Conservation (phyloP, 2,113 vertebrate genomes). For the Rhombomys opimus region DNA sequence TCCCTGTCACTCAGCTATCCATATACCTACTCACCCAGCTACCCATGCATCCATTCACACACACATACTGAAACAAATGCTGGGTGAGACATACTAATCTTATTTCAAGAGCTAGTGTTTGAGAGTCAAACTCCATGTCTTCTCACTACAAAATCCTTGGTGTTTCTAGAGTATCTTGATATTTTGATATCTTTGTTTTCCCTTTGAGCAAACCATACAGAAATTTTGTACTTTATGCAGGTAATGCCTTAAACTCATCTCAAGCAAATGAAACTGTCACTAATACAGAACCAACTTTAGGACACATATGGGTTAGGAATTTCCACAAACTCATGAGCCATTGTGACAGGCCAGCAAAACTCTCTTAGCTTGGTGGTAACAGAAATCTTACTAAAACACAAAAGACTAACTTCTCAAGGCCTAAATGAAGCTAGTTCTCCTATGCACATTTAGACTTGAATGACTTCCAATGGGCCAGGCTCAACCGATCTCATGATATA, state of each 20-base stretch:
- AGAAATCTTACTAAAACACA: background rate
- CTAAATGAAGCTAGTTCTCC: background rate
- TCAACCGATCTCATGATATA: background rate
- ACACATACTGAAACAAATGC: background rate
- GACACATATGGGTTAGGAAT: background rate
- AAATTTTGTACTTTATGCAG: background rate
- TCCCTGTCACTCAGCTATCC: background rate
- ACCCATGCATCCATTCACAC: background rate
- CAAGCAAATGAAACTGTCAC: background rate
- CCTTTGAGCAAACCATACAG: background rate
- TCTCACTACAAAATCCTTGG: background rate
- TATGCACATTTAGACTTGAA: background rate
- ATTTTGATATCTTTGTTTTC: background rate
- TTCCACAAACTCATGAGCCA: background rate
- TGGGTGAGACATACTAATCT: background rate
- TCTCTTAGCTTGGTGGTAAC: background rate
- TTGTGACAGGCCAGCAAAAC: background rate
- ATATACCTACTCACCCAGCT: background rate
- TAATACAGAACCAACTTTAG: background rate
- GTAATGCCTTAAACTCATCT: conserved; percentile 13
- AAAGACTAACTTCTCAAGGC: background rate
- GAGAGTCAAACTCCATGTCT: background rate
- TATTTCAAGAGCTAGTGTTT: background rate
- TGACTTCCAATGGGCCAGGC: background rate
- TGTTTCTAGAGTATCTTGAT: background rate